Evolutionary conservation across 2,113 vertebrate species (phyloP).

Genomic region (Perognathus longimembris): DNA sequence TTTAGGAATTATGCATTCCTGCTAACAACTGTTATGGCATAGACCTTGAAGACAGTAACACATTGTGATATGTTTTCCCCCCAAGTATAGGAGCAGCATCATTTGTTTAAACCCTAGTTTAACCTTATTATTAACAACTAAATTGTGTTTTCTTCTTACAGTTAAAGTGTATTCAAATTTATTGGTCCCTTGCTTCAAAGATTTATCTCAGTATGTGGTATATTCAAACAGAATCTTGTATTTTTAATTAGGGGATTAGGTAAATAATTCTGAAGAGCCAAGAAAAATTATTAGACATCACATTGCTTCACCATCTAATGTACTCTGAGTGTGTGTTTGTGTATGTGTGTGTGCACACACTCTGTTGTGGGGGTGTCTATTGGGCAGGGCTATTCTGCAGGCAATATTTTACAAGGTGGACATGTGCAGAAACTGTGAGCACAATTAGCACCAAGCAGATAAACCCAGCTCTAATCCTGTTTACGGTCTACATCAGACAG

Average conservation of each 20-base stretch:
- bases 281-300: constrained; percentile 78
- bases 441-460: constrained; percentile 96
- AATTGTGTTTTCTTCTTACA: constrained; percentile 80
- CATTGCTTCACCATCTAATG: constrained; percentile 79
- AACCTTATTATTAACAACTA: constrained; percentile 82
- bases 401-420: constrained; percentile 85
- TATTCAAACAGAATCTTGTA: constrained; percentile 85
- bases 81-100: constrained; percentile 54
- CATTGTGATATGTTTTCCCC: constrained; percentile 35
- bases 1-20: constrained; percentile 44
- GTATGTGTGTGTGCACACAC: constrained; percentile 72
- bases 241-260: constrained; percentile 84
- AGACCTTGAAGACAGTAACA: constrained; percentile 21
- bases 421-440: constrained; percentile 93
- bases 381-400: constrained; percentile 81
- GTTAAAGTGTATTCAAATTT: constrained; percentile 82
- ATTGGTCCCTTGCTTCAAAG: constrained; percentile 79
- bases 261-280: constrained; percentile 82
- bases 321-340: constrained; percentile 67
- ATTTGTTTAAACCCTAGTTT: constrained; percentile 81
- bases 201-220: constrained; percentile 83
- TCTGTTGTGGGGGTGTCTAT: constrained; percentile 79
- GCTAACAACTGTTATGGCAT: neutral
- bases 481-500: constrained; percentile 94
- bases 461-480: constrained; percentile 95